Evolutionary conservation across 2,888 invertebrate species (phyloP).

Genomic region (Drosophila neotestacea): DNA sequence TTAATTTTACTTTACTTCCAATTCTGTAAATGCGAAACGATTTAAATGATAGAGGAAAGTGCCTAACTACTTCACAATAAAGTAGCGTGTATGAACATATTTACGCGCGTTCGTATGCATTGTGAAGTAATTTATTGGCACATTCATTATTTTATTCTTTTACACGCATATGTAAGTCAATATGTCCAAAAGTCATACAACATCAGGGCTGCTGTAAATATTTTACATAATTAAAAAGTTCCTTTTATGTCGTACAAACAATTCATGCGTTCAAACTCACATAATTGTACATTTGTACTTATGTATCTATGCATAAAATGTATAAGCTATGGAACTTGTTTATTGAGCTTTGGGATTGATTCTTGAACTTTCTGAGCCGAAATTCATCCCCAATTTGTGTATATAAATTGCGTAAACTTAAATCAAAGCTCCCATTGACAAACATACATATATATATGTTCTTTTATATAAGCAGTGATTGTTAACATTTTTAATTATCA

Average conservation of each 20-base stretch:
- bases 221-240: neutral
- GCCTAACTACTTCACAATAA: neutral
- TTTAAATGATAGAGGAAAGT: neutral
- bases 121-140: slow-evolving; percentile 46
- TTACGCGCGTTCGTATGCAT: slow-evolving; percentile 6
- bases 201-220: neutral
- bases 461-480: slow-evolving; percentile 12
- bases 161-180: slow-evolving; percentile 10
- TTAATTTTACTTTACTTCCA: neutral
- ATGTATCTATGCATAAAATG: neutral
- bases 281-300: neutral
- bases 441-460: neutral
- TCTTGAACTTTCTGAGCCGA: no score
- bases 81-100: neutral
- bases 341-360: neutral
- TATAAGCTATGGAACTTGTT: neutral
- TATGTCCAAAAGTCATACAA: neutral
- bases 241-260: neutral
- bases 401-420: neutral
- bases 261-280: neutral
- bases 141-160: slow-evolving; percentile 19
- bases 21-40: neutral
- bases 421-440: neutral
- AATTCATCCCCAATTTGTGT: neutral
- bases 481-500: slow-evolving; percentile 25